These are phyloP conservation scores for Drosophila paramelanica DNA, from an alignment of 2,888 invertebrate genomes.

Conservation along the genomic window DNA sequence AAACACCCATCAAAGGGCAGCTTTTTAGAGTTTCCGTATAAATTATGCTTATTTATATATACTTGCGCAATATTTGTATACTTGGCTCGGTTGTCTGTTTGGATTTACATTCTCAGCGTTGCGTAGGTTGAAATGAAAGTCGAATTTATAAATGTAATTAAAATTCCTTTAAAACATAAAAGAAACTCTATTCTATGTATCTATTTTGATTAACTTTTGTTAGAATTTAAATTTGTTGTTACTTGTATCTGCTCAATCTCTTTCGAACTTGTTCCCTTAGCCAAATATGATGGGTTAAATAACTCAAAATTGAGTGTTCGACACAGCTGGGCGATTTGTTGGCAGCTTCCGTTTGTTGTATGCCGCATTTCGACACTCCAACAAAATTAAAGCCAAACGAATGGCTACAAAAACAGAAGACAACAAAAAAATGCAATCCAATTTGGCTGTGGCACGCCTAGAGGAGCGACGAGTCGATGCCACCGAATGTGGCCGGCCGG, in stretches of 20 bases:
- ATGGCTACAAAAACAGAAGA: no score
- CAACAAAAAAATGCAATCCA: slow-evolving; percentile 55
- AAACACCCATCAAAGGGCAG: slow-evolving; percentile 7
- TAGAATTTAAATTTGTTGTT: no score
- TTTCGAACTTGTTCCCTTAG: not conserved
- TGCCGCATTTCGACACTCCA: slow-evolving; percentile 56
- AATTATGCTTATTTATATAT: slow-evolving; percentile 13
- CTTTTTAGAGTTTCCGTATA: slow-evolving; percentile 30
- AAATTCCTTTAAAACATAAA: not conserved
- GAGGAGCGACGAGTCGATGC: slow-evolving; percentile 15
- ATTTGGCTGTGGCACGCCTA: slow-evolving; percentile 36
- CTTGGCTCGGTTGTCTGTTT: slow-evolving; percentile 19
- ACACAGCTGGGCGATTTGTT: slow-evolving; percentile 44
- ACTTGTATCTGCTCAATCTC: no score
- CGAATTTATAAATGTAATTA: not conserved
- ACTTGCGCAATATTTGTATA: slow-evolving; percentile 32
- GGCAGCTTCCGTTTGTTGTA: slow-evolving; percentile 72
- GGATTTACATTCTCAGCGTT: slow-evolving; percentile 19
- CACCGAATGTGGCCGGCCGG: slow-evolving; percentile 22
- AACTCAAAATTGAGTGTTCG: slow-evolving; percentile 45
- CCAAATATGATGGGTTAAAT: slow-evolving; percentile 38
- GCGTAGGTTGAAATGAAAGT: not conserved
- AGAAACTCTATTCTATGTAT: not conserved
- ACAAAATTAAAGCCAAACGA: slow-evolving; percentile 68
- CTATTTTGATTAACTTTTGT: no score